Conservation (phyloP, 30 jellyfish, hydroid and myxozoan species). For the Mastigias papua region DNA sequence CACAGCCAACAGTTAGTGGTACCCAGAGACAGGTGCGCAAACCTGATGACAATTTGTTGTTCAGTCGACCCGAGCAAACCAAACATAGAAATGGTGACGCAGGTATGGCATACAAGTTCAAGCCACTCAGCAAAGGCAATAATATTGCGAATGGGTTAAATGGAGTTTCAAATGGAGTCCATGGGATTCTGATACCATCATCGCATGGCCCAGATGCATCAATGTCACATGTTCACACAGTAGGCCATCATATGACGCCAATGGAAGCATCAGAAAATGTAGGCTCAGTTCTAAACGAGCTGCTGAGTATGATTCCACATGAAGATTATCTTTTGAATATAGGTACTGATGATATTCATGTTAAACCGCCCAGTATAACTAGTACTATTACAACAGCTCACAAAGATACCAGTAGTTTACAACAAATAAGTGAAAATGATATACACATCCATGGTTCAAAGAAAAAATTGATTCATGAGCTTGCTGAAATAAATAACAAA, state of each 20-base stretch:
- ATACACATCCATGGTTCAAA: slow-evolving; percentile 11
- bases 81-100: background rate
- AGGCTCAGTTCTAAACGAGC: slow-evolving; percentile 43
- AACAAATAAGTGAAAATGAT: slow-evolving; percentile 15
- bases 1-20: slow-evolving; percentile 61
- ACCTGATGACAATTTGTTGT: slow-evolving; percentile 33
- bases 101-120: slow-evolving; percentile 26
- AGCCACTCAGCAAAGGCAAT: slow-evolving; percentile 23
- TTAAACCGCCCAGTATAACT: slow-evolving; percentile 47
- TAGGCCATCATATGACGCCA: slow-evolving; percentile 66
- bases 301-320: slow-evolving; percentile 41
- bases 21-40: slow-evolving; percentile 55
- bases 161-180: background rate
- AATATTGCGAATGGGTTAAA: background rate
- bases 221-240: slow-evolving; percentile 38
- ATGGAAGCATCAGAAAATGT: slow-evolving; percentile 65
- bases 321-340: slow-evolving; percentile 39
- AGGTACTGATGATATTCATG: slow-evolving; percentile 58
- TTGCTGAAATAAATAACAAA: slow-evolving; percentile 40
- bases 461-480: slow-evolving; percentile 29
- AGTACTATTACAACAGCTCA: slow-evolving; percentile 25
- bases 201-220: slow-evolving; percentile 21
- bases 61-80: slow-evolving; percentile 6
- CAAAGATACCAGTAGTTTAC: background rate
- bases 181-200: slow-evolving; percentile 56